Percentiles rank a stretch among this genome's conserved stretches.
These are phyloP conservation scores for Choreutis nemorana DNA, from an alignment of 2,888 invertebrate genomes.

Conservation along the genomic window DNA sequence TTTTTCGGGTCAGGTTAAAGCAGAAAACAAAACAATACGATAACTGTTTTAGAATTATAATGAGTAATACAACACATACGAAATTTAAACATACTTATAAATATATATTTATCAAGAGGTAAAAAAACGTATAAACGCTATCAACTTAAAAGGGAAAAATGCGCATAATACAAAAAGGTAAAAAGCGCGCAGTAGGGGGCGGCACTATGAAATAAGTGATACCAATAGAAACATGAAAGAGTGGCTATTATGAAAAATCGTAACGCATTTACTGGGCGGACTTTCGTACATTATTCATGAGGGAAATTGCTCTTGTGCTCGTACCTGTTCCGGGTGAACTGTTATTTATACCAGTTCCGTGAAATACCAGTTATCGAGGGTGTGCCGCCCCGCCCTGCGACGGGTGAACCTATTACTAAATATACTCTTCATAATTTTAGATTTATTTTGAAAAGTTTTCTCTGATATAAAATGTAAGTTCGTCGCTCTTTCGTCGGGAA, in stretches of 20 bases:
- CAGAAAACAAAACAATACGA: too few relatives aligned
- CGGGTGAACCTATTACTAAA: background rate
- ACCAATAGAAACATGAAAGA: slow-evolving; percentile 38
- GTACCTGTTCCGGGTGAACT: slow-evolving; percentile 33
- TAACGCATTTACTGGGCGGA: slow-evolving; percentile 61
- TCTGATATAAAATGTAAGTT: too few relatives aligned
- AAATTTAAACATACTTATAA: too few relatives aligned
- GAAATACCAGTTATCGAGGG: slow-evolving; percentile 36
- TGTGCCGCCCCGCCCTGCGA: slow-evolving; percentile 28
- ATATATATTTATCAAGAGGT: too few relatives aligned
- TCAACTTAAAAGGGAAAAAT: too few relatives aligned
- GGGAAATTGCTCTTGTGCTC: slow-evolving; percentile 42
- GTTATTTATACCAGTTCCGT: slow-evolving; percentile 44
- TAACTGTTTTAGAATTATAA: too few relatives aligned
- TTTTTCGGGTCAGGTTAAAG: too few relatives aligned
- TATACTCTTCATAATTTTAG: background rate
- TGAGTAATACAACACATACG: too few relatives aligned
- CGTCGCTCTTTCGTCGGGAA: too few relatives aligned
- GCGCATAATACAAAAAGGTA: slow-evolving; percentile 37
- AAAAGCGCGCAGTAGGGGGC: slow-evolving; percentile 11
- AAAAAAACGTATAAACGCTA: too few relatives aligned
- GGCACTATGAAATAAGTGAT: slow-evolving; percentile 16
- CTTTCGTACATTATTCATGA: slow-evolving; percentile 54
- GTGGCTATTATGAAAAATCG: slow-evolving; percentile 63
- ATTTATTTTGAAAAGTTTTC: background rate